Evolutionary conservation across 2,113 vertebrate species (phyloP).

Genomic region (Cyphomyrus plagiostoma): DNA sequence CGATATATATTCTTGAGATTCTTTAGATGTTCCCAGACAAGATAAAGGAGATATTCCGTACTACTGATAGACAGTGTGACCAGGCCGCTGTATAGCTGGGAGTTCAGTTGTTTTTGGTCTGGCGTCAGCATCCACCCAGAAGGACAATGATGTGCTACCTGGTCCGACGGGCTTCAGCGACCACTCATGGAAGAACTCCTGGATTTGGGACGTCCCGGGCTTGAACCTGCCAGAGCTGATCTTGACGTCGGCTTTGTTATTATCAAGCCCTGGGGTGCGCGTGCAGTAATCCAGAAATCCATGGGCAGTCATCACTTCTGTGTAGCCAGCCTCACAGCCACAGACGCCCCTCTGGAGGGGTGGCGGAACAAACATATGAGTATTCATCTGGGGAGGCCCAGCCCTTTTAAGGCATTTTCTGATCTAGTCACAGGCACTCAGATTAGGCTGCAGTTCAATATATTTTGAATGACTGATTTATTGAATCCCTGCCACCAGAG

Average conservation of each 20-base stretch:
- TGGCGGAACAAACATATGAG: not conserved
- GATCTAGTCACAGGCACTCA: not conserved
- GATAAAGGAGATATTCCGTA: not conserved
- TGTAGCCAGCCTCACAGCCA: constrained; percentile 88
- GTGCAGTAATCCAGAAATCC: constrained; percentile 95
- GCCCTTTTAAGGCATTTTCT: not conserved
- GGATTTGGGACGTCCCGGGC: constrained; percentile 81
- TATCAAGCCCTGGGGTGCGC: constrained; percentile 84
- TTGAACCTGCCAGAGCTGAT: constrained; percentile 79
- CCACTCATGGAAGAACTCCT: constrained; percentile 90
- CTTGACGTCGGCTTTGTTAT: constrained; percentile 95
- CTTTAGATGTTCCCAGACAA: not conserved
- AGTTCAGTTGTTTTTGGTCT: not conserved
- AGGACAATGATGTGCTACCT: constrained; percentile 60
- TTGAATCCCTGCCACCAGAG: not conserved
- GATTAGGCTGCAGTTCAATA: not conserved
- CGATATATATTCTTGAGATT: not conserved
- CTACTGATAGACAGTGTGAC: not conserved
- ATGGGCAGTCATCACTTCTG: constrained; percentile 88
- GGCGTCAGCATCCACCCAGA: not conserved
- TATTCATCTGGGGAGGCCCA: not conserved
- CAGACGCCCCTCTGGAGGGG: constrained; percentile 79
- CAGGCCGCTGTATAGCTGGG: not conserved
- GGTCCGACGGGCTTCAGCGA: constrained; percentile 85
- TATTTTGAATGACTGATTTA: not conserved